Base-by-base conservation (phyloP, 2,113 vertebrate genomes). In the Aphyosemion australe region DNA sequence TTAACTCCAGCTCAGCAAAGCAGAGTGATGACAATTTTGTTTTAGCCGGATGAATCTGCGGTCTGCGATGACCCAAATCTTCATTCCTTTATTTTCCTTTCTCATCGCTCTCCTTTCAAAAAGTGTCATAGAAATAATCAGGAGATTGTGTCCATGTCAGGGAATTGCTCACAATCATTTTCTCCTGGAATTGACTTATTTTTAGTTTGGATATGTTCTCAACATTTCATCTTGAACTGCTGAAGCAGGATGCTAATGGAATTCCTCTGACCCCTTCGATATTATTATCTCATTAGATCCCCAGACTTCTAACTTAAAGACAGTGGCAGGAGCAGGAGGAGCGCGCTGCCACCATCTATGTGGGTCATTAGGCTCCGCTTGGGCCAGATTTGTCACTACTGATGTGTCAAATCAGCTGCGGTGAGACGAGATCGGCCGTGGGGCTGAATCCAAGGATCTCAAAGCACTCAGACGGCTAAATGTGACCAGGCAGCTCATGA, bases 21-120 rank as follows among this genome's bases (percentile, higher is more conserved):
- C 76, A 76, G 72, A 80, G 60, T 75, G 76, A 87, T 85, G 82
- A 85, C 82, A 84, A 79, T 87, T 81, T 78, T 78, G 78, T 85
- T 90, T 84, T 71, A 65, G 59, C 78, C 52, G 79, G 82, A 90
- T 87, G 79, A 86, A 87, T 88, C 65, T 77, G 53, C 69, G 57
- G 69, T 81, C 73, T 69, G 72, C 58, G 61, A 87, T 86, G 78
- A 82, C 83, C 87, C 78, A 87, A 72, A 78, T 82, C 61, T 78
- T 82, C 71, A 79, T 90, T 79, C 10, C 2, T 46, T 20, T 12
- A 8, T 54, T 46, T 26, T 11, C 16, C 12, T 20, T 13, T 13
- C 3, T 16, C 42, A 12, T 41, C 34, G n/a, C 70, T 46, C 43
- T 15, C 34, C 62, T 61, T 62, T 74, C 21, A 51, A 66, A 75